Conservation (phyloP, 2,888 invertebrate species). For the Leptarthrus brevirostris region DNA sequence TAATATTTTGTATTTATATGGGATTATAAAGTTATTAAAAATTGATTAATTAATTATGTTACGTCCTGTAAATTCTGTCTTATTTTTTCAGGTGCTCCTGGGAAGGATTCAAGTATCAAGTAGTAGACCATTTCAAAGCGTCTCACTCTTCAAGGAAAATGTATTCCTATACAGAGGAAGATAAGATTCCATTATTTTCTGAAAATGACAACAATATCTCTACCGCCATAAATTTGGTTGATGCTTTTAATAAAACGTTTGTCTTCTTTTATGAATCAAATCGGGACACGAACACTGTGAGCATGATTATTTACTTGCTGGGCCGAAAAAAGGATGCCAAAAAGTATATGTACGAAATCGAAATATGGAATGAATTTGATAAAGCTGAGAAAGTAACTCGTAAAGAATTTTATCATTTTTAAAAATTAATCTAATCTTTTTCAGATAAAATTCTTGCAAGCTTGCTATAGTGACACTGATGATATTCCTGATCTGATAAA, state of each 20-base stretch:
- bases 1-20: too few species aligned
- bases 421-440: neutral
- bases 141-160: neutral
- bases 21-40: too few species aligned
- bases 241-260: constrained; percentile 28
- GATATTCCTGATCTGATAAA: constrained; percentile 30
- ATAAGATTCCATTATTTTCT: neutral
- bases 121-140: constrained; percentile 1
- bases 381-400: neutral
- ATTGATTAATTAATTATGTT: too few species aligned
- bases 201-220: neutral
- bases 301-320: constrained; percentile 34
- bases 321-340: constrained; percentile 1
- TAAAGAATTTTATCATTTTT: neutral
- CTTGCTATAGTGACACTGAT: constrained; percentile 31
- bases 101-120: neutral
- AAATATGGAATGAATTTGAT: constrained; percentile 1
- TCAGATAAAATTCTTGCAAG: constrained; percentile 42
- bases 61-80: too few species aligned
- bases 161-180: neutral
- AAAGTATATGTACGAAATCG: constrained; percentile 35
- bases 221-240: neutral
- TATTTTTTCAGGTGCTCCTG: constrained; percentile 26
- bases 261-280: constrained; percentile 10
- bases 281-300: neutral